These are phyloP conservation scores for Agraylea sexmaculata DNA, from an alignment of 1,140 invertebrate genomes.

Conservation along the genomic window DNA sequence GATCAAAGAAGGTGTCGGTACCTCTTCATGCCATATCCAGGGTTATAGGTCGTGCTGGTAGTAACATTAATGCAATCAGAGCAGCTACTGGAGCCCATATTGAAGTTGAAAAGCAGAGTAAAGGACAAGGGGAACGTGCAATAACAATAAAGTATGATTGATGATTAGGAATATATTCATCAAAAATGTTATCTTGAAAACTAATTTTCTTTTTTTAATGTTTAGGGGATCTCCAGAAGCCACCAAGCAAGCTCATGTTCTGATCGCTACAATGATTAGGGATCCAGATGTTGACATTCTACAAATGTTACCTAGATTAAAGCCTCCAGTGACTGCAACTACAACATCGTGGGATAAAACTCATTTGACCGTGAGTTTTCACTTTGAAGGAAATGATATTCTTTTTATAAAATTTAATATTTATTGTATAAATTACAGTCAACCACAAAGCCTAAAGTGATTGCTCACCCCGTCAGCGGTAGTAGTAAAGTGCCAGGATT, in stretches of 20 bases:
- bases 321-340: constrained; percentile 37
- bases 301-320: constrained; percentile 65
- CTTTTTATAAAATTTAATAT: too few relatives aligned
- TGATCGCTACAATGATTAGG: constrained; percentile 79
- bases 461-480: constrained; percentile 1
- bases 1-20: constrained; percentile 56
- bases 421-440: constrained; percentile 6
- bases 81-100: constrained; percentile 91
- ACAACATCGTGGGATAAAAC: constrained; percentile 49
- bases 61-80: constrained; percentile 94
- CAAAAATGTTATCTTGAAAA: neutral
- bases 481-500: constrained; percentile 8
- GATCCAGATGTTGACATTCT: constrained; percentile 87
- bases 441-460: constrained; percentile 2
- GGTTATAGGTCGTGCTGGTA: constrained; percentile 90
- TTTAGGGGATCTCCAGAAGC: constrained; percentile 76
- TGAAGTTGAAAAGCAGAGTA: constrained; percentile 94
- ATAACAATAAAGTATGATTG: constrained; percentile 79
- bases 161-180: neutral
- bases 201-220: constrained; percentile 14
- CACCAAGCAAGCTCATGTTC: constrained; percentile 75
- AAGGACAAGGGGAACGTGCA: constrained; percentile 84
- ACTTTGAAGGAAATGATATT: too few relatives aligned
- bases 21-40: constrained; percentile 88
- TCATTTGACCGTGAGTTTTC: constrained; percentile 23